phyloP scores from a whole-genome alignment of 2,113 vertebrate species.

The Trogon surrucura region DNA sequence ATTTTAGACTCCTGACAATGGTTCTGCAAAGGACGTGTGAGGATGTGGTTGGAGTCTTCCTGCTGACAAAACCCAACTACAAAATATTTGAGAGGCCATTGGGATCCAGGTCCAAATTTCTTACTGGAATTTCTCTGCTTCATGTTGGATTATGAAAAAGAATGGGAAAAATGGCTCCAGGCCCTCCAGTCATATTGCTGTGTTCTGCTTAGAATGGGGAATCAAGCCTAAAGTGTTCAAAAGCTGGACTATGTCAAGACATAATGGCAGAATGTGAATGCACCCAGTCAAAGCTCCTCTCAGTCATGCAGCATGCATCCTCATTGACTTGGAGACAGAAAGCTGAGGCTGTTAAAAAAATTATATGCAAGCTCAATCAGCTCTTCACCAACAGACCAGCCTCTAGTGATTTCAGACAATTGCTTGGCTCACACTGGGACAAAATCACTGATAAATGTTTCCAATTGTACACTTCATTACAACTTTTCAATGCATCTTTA shows the following conservation, averaged over 20 bases:
- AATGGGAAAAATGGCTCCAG: not conserved
- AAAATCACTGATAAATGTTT: conserved; percentile 39
- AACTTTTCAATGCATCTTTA: conserved; percentile 54
- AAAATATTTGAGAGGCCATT: not conserved
- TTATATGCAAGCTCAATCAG: conserved; percentile 43
- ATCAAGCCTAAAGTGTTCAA: not conserved
- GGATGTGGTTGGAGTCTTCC: not conserved
- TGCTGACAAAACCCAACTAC: not conserved
- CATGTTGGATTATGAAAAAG: not conserved
- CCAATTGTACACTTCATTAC: conserved; percentile 24
- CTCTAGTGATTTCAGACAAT: conserved; percentile 52
- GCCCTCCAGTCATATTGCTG: not conserved
- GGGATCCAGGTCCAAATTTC: not conserved
- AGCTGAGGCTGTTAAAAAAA: conserved; percentile 26
- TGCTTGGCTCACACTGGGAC: conserved; percentile 24
- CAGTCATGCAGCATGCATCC: not conserved
- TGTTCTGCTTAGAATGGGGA: not conserved
- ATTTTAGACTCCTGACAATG: not conserved
- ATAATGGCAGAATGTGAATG: not conserved
- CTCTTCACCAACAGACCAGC: conserved; percentile 25
- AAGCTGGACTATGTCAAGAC: not conserved
- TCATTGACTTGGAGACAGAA: conserved; percentile 26
- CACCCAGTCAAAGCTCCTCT: not conserved
- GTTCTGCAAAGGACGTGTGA: not conserved
- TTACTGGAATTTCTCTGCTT: not conserved